Evolutionary conservation across 1,140 invertebrate species (phyloP).

Genomic region (Globodera ellingtonae): DNA sequence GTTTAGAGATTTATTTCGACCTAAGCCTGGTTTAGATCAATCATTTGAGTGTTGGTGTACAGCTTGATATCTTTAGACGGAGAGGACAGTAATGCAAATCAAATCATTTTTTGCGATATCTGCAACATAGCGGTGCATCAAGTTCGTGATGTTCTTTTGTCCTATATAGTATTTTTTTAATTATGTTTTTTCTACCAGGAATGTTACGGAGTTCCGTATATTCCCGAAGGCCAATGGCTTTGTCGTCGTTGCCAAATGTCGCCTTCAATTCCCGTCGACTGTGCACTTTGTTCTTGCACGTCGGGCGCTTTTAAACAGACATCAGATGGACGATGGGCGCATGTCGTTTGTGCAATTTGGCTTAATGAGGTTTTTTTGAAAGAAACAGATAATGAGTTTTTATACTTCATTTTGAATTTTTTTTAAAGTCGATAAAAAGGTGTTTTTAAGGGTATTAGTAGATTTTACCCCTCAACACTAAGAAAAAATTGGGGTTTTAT

Average conservation of each 20-base stretch:
- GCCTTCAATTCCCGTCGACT: constrained; percentile 90
- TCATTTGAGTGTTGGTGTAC: no score
- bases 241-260: constrained; percentile 91
- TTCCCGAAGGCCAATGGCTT: constrained; percentile 97
- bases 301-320: constrained; percentile 99
- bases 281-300: constrained; percentile 93
- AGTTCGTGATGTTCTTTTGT: constrained; percentile 25
- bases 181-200: constrained; percentile 69
- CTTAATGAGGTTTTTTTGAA: constrained; percentile 78
- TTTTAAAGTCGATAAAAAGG: no score
- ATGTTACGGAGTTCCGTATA: constrained; percentile 98
- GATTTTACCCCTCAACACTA: no score
- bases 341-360: constrained; percentile 97
- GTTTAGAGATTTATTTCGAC: no score
- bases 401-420: no score
- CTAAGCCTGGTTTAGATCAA: no score
- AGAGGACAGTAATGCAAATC: constrained; percentile 94
- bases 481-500: no score
- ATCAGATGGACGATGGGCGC: constrained; percentile 91
- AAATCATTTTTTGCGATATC: constrained; percentile 93
- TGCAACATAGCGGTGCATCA: constrained; percentile 60
- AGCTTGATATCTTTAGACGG: constrained; percentile 69
- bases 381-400: background rate
- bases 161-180: background rate
- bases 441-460: no score